A percentile compares a stretch with the other conserved stretches of the same genome.
Evolutionary conservation across 2,888 invertebrate genomes (phyloP).

Genomic region (Synergus umbraculus): DNA sequence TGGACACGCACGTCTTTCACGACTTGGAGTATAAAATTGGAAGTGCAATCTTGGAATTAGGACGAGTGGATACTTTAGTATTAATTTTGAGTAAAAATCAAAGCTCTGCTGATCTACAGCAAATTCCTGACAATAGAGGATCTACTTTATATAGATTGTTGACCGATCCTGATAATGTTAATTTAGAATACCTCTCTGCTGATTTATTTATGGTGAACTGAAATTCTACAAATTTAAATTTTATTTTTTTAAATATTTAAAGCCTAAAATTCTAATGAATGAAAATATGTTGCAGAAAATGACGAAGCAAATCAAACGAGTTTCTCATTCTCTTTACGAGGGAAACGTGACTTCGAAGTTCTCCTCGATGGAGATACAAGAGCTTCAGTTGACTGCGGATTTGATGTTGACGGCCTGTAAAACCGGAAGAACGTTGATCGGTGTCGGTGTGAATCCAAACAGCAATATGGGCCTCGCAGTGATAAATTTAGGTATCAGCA

Average conservation of each 20-base stretch:
- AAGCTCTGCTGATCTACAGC: constrained; percentile 76
- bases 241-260: background rate
- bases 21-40: constrained; percentile 78
- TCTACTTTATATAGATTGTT: constrained; percentile 81
- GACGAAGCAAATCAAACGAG: constrained; percentile 80
- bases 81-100: constrained; percentile 79
- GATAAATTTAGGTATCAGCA: constrained; percentile 81
- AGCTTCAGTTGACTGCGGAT: constrained; percentile 81
- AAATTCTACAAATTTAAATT: background rate
- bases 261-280: background rate
- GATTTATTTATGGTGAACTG: constrained; percentile 80
- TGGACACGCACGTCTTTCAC: constrained; percentile 79
- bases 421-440: constrained; percentile 80
- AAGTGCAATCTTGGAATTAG: constrained; percentile 79
- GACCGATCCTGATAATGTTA: constrained; percentile 81
- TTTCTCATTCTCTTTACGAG: constrained; percentile 77
- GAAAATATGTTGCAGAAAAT: constrained; percentile 76
- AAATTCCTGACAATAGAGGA: constrained; percentile 80
- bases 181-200: constrained; percentile 80
- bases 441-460: constrained; percentile 80
- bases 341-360: constrained; percentile 76
- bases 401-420: constrained; percentile 81
- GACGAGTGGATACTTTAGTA: constrained; percentile 80
- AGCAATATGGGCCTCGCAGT: constrained; percentile 80
- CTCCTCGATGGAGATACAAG: constrained; percentile 78